Conservation (phyloP, 2,797 vertebrate species). For the Acrossocheilus wenchowensis region DNA sequence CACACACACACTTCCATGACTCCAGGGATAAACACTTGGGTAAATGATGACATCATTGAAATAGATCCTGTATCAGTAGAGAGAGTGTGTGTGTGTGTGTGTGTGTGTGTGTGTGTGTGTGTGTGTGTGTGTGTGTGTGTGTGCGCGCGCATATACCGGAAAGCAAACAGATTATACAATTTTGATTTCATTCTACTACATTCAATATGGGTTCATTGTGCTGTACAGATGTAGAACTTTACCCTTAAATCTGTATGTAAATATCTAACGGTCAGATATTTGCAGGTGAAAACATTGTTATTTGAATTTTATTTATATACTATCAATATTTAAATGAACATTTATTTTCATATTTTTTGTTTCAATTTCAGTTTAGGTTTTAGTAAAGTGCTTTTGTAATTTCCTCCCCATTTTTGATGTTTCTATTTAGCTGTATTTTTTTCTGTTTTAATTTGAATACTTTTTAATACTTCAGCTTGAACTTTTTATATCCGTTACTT, state of each 20-base stretch:
- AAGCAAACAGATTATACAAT: background rate
- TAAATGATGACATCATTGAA: conserved; percentile 7
- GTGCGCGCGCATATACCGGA: background rate
- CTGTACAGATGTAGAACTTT: background rate
- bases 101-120: background rate
- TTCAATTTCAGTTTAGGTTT: background rate
- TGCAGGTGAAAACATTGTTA: background rate
- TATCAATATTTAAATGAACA: background rate
- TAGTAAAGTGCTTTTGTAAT: background rate
- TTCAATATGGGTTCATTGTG: background rate
- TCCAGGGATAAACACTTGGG: background rate
- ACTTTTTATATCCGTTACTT: background rate
- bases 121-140: background rate
- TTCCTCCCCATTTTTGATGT: background rate
- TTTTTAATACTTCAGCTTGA: background rate
- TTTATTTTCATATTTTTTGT: background rate
- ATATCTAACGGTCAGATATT: background rate
- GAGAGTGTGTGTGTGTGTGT: background rate
- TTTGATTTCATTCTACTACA: background rate
- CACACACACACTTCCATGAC: conserved; percentile 1
- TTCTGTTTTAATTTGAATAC: background rate
- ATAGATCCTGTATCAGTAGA: background rate
- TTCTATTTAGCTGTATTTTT: background rate
- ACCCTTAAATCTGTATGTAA: background rate
- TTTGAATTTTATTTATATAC: background rate